These are phyloP conservation scores for Acholoe squamosa DNA, from an alignment of 2,888 invertebrate genomes.

Conservation along the genomic window DNA sequence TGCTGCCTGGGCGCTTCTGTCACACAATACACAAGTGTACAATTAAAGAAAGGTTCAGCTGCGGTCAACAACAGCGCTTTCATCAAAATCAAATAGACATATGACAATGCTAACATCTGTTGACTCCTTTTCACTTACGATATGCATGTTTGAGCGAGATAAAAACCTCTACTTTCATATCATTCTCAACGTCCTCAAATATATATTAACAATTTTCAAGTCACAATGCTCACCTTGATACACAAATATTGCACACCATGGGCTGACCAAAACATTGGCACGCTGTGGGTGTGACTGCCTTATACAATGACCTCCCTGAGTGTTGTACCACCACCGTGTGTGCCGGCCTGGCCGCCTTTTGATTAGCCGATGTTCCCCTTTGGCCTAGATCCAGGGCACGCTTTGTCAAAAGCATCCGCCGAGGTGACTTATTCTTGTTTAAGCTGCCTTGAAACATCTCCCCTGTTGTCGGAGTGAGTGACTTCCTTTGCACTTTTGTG, in stretches of 20 bases:
- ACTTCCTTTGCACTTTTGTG: background rate
- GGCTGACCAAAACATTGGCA: slow-evolving; percentile 89
- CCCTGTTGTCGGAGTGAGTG: slow-evolving; percentile 68
- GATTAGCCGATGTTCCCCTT: background rate
- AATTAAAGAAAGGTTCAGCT: no score
- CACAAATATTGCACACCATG: slow-evolving; percentile 88
- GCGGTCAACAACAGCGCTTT: no score
- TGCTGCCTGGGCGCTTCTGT: slow-evolving; percentile 86
- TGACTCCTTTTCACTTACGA: no score
- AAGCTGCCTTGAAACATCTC: slow-evolving; percentile 70
- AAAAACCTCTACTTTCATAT: no score
- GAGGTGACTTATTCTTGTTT: slow-evolving; percentile 74
- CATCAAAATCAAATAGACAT: background rate
- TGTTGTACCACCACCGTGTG: slow-evolving; percentile 25
- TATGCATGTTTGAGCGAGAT: no score
- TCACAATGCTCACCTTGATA: slow-evolving; percentile 84
- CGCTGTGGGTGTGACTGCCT: slow-evolving; percentile 63
- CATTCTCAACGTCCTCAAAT: no score
- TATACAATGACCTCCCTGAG: slow-evolving; percentile 59
- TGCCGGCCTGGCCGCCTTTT: background rate
- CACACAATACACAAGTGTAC: no score
- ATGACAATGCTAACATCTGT: no score
- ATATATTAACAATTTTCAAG: no score
- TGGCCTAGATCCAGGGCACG: slow-evolving; percentile 70
- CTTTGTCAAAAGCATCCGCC: slow-evolving; percentile 75